These are phyloP conservation scores for Hemiscyllium ocellatum DNA, from an alignment of 2,113 vertebrate species.

Conservation along the genomic window DNA sequence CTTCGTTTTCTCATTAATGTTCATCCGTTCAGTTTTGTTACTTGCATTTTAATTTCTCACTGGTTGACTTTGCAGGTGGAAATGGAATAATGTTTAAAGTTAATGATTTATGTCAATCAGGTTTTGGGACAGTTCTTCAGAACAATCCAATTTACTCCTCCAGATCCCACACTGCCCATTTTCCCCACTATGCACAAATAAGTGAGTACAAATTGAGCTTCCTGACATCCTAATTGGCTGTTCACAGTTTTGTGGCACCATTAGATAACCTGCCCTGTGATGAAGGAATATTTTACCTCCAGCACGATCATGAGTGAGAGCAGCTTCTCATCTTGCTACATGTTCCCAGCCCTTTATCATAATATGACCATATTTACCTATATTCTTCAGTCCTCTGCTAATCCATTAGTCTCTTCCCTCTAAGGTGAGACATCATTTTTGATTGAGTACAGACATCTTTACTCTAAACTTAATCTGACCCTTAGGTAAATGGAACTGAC, in stretches of 20 bases:
- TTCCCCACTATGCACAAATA: not conserved
- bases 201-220: not conserved
- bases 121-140: no score
- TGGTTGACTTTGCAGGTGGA: conserved; percentile 27
- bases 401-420: not conserved
- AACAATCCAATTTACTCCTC: not conserved
- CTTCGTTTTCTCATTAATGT: not conserved
- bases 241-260: not conserved
- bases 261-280: not conserved
- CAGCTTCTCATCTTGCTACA: not conserved
- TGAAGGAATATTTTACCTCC: not conserved
- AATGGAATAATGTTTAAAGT: not conserved
- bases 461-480: not conserved
- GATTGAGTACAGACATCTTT: not conserved
- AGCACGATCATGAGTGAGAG: not conserved
- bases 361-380: not conserved
- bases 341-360: not conserved
- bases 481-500: not conserved
- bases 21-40: not conserved
- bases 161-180: not conserved
- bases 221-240: not conserved
- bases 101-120: not conserved
- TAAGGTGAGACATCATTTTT: not conserved
- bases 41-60: conserved; percentile 21
- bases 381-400: not conserved